Evolutionary conservation across 2,113 vertebrate genomes (phyloP).

Genomic region (Paralichthys olivaceus): DNA sequence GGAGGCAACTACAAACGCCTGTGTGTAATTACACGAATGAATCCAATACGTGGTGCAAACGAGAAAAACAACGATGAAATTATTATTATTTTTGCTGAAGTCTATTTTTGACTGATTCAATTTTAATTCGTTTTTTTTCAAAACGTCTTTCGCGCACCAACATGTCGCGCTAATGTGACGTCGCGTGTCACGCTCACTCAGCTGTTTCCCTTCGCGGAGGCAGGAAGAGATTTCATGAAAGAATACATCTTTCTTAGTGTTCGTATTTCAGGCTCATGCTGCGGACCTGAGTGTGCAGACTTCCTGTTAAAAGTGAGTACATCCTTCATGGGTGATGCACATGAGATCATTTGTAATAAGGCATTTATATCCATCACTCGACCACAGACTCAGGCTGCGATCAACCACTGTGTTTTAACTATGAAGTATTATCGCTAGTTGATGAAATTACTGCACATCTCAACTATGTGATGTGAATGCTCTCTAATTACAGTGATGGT

Average conservation of each 20-base stretch:
- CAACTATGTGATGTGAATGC: neutral
- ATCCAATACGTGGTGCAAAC: neutral
- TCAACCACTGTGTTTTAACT: no score
- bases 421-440: neutral
- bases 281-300: neutral
- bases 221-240: constrained; percentile 41
- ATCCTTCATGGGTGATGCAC: neutral
- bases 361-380: neutral
- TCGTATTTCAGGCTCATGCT: neutral
- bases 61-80: neutral
- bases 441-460: neutral
- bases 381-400: neutral
- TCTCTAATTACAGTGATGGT: neutral
- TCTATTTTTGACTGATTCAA: neutral
- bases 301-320: constrained; percentile 41
- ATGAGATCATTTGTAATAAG: neutral
- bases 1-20: constrained; percentile 38
- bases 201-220: constrained; percentile 54
- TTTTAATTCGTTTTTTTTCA: neutral
- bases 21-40: neutral
- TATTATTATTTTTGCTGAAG: no score
- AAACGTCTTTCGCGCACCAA: accelerated
- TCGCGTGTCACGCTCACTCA: constrained; percentile 59
- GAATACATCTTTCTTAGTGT: neutral
- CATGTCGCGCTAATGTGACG: constrained; percentile 61